Evolutionary conservation across 2,113 vertebrate species (phyloP).

Genomic region (Catharus fuscescens): DNA sequence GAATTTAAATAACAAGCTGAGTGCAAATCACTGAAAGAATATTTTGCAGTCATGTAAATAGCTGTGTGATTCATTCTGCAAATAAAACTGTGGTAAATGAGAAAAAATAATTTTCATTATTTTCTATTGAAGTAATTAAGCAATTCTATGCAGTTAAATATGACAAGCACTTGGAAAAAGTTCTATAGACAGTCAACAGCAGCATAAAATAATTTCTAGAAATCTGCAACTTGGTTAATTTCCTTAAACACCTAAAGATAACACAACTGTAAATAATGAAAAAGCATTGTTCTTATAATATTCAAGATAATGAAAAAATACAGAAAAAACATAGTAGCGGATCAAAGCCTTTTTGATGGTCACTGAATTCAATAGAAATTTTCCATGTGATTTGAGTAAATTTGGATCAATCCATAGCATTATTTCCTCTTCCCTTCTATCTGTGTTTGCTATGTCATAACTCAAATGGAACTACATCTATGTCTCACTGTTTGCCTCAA

Average conservation of each 20-base stretch:
- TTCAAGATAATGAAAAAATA: background rate
- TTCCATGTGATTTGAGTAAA: background rate
- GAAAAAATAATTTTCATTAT: background rate
- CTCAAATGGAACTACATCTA: background rate
- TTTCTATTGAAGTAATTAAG: slow-evolving; percentile 2
- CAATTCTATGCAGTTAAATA: background rate
- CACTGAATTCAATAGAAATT: background rate
- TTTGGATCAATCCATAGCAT: background rate
- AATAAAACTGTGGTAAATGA: background rate
- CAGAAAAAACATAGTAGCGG: background rate
- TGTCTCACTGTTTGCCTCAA: background rate
- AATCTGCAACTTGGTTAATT: background rate
- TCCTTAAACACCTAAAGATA: background rate
- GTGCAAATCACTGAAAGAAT: background rate
- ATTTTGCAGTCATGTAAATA: background rate
- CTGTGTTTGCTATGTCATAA: background rate
- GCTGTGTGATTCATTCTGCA: background rate
- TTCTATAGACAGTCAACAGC: background rate
- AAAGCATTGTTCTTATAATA: background rate
- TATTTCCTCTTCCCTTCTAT: background rate
- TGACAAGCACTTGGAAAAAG: background rate
- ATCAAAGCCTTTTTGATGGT: background rate
- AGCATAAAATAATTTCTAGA: background rate
- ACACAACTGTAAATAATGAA: background rate
- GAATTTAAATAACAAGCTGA: background rate